Base-by-base conservation (phyloP, 2,113 vertebrate genomes). In the Bos javanicus region DNA sequence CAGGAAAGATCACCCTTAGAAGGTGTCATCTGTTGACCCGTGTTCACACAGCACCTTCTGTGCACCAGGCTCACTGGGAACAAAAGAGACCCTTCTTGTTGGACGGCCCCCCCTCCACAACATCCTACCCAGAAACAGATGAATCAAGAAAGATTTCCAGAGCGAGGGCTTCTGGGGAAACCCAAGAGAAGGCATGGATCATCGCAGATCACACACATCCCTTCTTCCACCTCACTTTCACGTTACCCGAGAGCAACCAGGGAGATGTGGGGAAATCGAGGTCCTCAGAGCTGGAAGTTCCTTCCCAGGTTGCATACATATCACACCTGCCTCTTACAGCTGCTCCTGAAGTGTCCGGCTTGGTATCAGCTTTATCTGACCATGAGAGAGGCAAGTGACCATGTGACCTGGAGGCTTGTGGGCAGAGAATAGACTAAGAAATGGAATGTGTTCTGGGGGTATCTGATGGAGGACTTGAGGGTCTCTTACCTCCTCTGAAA, bases 351-450 rank as follows among this genome's bases (percentile, higher is more conserved):
- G 8, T 6, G 19, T 1, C 30, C 6, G 30, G 19, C 80, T 46
- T 2, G n/a, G 7, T 28, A 14, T 6, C 16, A 3, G 17, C 57
- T 9, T 21, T 30, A 11, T 26, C 62, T 28, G 15, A 76, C 30
- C 4, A 0, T 17, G 26, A 78, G 21, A 13, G 43, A 17, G 33
- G 13, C 39, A 15, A 8, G 48, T 26, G 33, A 5, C 57, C 54
- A 2, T 4, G 5, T 6, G n/a, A 33, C 54, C 64, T 23, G 0
- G 50, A 30, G 62, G 16, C 67, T 7, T 4, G 16, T 0, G 0
- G 25, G 16, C 25, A 30, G 17, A 30, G 10, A 23, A 39, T 1
- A 71, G 9, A n/a, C 19, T 2, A 39, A 39, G 16, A 84, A 50
- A 46, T 3, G 2, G 30, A 14, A 13, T 16, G 54, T 48, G 16